A percentile compares a stretch with the other conserved stretches of the same genome.
Conservation (phyloP, 2,888 invertebrate genomes). For the Ditylenchus weischeri region DNA sequence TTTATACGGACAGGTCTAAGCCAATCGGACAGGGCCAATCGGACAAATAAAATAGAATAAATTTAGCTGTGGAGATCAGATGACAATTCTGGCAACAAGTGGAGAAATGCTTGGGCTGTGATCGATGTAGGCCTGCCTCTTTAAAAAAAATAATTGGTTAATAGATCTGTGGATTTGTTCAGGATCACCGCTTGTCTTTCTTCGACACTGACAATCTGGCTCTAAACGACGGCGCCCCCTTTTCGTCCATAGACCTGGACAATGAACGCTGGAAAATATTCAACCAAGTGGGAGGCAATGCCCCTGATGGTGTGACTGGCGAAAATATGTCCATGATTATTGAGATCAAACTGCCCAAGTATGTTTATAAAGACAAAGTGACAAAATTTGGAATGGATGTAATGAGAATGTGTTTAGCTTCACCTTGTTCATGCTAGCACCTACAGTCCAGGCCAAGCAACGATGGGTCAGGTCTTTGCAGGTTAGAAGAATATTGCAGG, state of each 20-base stretch:
- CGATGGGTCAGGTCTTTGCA: conserved; percentile 42
- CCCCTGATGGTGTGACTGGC: conserved; percentile 5
- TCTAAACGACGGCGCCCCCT: conserved; percentile 28
- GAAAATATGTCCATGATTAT: conserved; percentile 38
- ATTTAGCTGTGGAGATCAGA: conserved; percentile 25
- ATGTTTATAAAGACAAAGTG: conserved; percentile 1
- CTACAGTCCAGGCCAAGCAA: conserved; percentile 36
- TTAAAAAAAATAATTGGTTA: too few relatives aligned
- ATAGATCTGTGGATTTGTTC: too few relatives aligned
- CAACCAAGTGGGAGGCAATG: conserved; percentile 30
- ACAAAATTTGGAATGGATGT: neutral
- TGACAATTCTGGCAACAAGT: conserved; percentile 22
- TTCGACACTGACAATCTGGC: conserved; percentile 44
- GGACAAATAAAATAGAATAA: neutral
- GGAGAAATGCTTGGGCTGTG: conserved; percentile 35
- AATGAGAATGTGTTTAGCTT: conserved; percentile 18
- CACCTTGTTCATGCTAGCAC: conserved; percentile 34
- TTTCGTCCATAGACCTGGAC: conserved; percentile 41
- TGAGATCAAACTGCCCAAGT: conserved; percentile 47
- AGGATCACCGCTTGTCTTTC: conserved; percentile 31
- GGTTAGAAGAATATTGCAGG: conserved; percentile 15
- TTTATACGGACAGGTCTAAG: too few relatives aligned
- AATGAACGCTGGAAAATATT: conserved; percentile 45
- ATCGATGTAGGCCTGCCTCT: conserved; percentile 15
- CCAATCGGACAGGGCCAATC: too few relatives aligned